Conservation (phyloP, 2,888 invertebrate species). For the Melipona beecheii region DNA sequence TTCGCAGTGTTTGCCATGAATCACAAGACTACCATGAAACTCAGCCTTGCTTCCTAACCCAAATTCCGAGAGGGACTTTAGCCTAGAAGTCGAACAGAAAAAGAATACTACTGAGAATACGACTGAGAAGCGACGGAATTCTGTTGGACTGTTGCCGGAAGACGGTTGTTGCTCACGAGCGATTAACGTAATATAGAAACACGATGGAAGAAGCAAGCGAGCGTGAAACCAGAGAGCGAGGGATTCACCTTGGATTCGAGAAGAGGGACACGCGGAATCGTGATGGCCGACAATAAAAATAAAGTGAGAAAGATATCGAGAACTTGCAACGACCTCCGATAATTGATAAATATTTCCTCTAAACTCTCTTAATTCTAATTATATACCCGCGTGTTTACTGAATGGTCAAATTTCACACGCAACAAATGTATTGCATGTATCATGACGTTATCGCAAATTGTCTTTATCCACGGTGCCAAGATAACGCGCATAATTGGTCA, state of each 20-base stretch:
- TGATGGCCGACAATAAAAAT: slow-evolving; percentile 43
- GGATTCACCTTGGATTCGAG: slow-evolving; percentile 52
- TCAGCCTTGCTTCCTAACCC: not conserved
- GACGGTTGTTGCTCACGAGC: slow-evolving; percentile 33
- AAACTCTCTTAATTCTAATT: too few relatives aligned
- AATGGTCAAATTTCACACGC: not conserved
- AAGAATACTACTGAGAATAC: not conserved
- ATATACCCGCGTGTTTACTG: not conserved
- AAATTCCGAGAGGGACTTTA: not conserved
- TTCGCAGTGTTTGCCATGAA: not conserved
- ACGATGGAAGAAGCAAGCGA: slow-evolving; percentile 24
- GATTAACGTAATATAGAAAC: slow-evolving; percentile 35
- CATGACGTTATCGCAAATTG: not conserved
- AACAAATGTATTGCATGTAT: not conserved
- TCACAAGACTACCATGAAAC: not conserved
- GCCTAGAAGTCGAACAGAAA: not conserved
- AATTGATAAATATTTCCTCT: slow-evolving; percentile 1
- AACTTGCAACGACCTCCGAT: slow-evolving; percentile 1
- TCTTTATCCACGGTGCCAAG: not conserved
- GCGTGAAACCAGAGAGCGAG: slow-evolving; percentile 41
- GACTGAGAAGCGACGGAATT: not conserved
- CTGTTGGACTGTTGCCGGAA: slow-evolving; percentile 50
- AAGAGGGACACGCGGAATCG: slow-evolving; percentile 11
- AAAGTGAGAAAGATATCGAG: slow-evolving; percentile 25
- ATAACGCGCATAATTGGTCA: not conserved